These are phyloP conservation scores for Urosaurus nigricauda DNA, from an alignment of 2,797 vertebrate genomes.

Conservation along the genomic window DNA sequence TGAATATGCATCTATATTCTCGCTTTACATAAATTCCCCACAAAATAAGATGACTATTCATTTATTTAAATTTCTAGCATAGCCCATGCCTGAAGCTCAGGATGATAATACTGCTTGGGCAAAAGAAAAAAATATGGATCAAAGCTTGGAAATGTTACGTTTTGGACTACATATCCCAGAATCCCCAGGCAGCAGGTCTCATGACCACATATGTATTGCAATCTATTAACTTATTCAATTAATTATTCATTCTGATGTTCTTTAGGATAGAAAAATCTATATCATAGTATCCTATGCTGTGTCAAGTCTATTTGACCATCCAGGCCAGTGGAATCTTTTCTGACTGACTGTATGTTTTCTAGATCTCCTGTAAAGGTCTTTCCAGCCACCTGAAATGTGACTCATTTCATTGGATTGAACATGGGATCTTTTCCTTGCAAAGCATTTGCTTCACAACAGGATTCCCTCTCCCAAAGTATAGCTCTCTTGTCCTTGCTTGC, in stretches of 20 bases:
- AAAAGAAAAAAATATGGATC: not conserved
- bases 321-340: not conserved
- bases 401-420: not conserved
- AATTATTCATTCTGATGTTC: not conserved
- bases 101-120: not conserved
- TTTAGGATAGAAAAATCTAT: not conserved
- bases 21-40: not conserved
- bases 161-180: not conserved
- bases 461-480: not conserved
- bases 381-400: not conserved
- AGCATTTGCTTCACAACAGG: not conserved
- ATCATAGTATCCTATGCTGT: too few species aligned
- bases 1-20: conserved; percentile 46
- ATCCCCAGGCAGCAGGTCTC: not conserved
- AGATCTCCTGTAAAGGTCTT: not conserved
- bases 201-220: too few species aligned
- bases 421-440: not conserved
- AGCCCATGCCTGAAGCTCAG: not conserved
- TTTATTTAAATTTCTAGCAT: not conserved
- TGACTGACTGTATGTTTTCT: not conserved
- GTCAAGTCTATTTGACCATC: not conserved
- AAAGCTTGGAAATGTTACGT: not conserved
- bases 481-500: not conserved
- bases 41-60: not conserved
- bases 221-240: not conserved